Evolutionary conservation across 2,888 invertebrate species (phyloP).

Genomic region (Drosophila tanythrix): DNA sequence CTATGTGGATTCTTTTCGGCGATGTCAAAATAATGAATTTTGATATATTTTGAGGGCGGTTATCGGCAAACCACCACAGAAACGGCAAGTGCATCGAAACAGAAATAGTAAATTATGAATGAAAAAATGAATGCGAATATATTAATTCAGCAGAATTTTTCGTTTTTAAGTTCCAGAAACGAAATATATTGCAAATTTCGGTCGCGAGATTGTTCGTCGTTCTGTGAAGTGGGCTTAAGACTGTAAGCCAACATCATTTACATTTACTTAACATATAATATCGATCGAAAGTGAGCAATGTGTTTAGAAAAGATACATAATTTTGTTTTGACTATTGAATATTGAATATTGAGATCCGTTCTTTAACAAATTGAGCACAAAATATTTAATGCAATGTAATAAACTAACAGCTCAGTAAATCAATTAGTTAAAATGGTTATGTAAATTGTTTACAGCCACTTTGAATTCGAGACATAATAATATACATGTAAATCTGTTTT

Average conservation of each 20-base stretch:
- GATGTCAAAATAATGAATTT: not conserved
- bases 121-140: no score
- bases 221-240: no score
- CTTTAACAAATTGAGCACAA: not conserved
- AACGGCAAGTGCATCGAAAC: no score
- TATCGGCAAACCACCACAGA: not conserved
- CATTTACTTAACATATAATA: not conserved
- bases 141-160: no score
- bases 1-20: not conserved
- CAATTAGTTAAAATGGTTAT: conserved; percentile 26
- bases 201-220: no score
- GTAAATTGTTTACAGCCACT: conserved; percentile 12
- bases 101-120: not conserved
- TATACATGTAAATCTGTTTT: conserved; percentile 3
- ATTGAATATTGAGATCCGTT: not conserved
- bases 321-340: not conserved
- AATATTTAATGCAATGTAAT: not conserved
- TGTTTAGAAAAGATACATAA: not conserved
- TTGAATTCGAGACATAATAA: not conserved
- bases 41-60: no score
- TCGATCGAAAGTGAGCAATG: not conserved
- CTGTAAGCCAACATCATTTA: no score
- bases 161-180: no score
- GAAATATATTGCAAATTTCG: no score
- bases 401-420: conserved; percentile 10